Conservation (phyloP, 2,888 invertebrate species). For the Notodonta ziczac region DNA sequence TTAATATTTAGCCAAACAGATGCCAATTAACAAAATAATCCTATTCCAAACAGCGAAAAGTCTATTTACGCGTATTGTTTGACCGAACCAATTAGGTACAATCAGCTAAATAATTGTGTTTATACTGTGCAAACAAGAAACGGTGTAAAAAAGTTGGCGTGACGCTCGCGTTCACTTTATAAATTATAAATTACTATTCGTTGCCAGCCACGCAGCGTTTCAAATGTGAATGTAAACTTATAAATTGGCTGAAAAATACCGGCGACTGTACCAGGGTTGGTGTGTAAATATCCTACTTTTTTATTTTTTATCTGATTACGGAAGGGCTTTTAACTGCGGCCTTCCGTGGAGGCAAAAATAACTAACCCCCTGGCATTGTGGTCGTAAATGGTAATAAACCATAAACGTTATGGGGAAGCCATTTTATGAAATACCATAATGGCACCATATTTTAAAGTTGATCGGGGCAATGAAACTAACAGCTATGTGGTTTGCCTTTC, state of each 20-base stretch:
- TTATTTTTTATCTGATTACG: conserved; percentile 40
- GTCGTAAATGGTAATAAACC: conserved; percentile 5
- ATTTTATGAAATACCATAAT: conserved; percentile 5
- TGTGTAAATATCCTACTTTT: conserved; percentile 33
- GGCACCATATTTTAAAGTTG: neutral
- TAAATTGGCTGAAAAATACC: conserved; percentile 59
- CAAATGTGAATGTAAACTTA: conserved; percentile 47
- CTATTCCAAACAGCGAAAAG: neutral
- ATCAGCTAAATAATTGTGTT: conserved; percentile 35
- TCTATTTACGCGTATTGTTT: conserved; percentile 16
- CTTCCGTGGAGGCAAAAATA: conserved; percentile 5
- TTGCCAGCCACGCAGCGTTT: conserved; percentile 13
- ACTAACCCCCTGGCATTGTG: neutral
- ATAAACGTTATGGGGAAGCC: conserved; percentile 4
- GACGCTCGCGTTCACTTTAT: conserved; percentile 20
- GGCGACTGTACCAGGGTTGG: conserved; percentile 31
- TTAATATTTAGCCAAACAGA: neutral
- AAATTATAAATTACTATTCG: conserved; percentile 30
- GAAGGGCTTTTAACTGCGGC: conserved; percentile 10
- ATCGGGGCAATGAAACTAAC: neutral
- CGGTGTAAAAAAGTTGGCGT: conserved; percentile 33
- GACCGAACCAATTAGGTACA: conserved; percentile 34
- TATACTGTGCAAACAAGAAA: conserved; percentile 24
- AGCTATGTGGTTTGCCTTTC: neutral
- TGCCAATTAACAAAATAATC: conserved; percentile 6